Percentiles rank a stretch among this genome's conserved stretches.
Conservation (phyloP, 2,888 invertebrate species). For the Galerucella calmariensis region DNA sequence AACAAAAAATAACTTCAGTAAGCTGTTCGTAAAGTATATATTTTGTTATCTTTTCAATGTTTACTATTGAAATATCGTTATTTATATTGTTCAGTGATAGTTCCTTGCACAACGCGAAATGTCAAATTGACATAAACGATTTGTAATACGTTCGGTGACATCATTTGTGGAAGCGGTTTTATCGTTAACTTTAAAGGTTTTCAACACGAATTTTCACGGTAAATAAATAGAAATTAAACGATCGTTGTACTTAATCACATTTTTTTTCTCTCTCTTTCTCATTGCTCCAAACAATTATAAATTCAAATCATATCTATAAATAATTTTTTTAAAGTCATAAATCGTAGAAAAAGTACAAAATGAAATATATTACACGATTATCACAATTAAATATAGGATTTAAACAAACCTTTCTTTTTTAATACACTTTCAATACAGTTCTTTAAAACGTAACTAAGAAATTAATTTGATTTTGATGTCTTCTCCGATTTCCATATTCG, state of each 20-base stretch:
- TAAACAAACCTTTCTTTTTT: constrained; percentile 37
- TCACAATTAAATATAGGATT: constrained; percentile 44
- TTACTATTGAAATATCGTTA: no score
- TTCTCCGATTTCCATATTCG: constrained; percentile 88
- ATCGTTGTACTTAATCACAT: constrained; percentile 8
- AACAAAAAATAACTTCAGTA: no score
- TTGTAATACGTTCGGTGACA: no score
- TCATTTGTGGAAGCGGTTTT: no score
- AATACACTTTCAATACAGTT: constrained; percentile 34
- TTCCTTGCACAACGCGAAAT: no score
- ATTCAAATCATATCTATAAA: constrained; percentile 10
- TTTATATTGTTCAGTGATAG: no score
- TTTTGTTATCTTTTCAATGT: no score
- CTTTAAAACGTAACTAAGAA: constrained; percentile 28
- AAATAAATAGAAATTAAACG: constrained; percentile 11
- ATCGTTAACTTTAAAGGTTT: neutral
- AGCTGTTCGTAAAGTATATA: no score
- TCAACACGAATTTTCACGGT: neutral
- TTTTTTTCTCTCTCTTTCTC: neutral
- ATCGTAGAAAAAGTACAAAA: constrained; percentile 46
- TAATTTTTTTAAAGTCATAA: constrained; percentile 26
- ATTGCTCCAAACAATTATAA: neutral
- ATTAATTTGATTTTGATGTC: constrained; percentile 63
- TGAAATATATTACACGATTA: constrained; percentile 44
- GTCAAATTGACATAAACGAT: no score